Base-by-base conservation (phyloP, 2,797 vertebrate genomes). In the Gallinago solitaria region DNA sequence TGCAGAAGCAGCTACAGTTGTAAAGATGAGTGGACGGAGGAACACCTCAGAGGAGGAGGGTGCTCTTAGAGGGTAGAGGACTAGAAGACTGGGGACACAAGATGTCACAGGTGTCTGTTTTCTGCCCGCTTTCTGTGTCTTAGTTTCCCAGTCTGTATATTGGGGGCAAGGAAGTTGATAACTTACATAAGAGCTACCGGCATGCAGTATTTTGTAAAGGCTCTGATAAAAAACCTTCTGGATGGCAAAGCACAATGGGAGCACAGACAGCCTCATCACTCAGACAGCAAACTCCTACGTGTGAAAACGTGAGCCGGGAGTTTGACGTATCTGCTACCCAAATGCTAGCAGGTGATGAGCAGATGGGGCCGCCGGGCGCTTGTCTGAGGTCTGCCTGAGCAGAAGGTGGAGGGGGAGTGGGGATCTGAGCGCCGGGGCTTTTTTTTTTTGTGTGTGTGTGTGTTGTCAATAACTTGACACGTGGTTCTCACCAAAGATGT, bases 321-420 rank as follows among this genome's bases (percentile, higher is more conserved):
- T 67, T 93, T 94, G 94, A 95, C 94, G 94, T 96, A 89, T 93
- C 90, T 91, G 80, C 47, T 96, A 89, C 91, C 89, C 89, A 90
- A 96, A 88, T 93, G 95, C 91, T 96, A 96, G 94, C 96, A 97
- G 97, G 97, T 97, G 95, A 96, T 0, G 74, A 97, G 95, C 97
- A 97, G 95, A 97, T 96, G 97, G 97, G 95, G 95, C 75, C 11
- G 64, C 57, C 1, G 75, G 61, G 89, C 9, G 7, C 96, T 96
- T 79, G 95, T 97, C 97, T 97, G 32, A 92, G 97, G 90, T 95
- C 94, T 96, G 93, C 96, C 79, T 84, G 96, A 96, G 94, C 87
- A 93, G 96, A 88, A 93, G 95, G 96, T 78, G 43, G 90, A 94
- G 96, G 92, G 65, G 90, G 90, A 96, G 93, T 86, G 79, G 78